Conservation (phyloP, 2,888 invertebrate genomes). For the Meteorus cinctellus region DNA sequence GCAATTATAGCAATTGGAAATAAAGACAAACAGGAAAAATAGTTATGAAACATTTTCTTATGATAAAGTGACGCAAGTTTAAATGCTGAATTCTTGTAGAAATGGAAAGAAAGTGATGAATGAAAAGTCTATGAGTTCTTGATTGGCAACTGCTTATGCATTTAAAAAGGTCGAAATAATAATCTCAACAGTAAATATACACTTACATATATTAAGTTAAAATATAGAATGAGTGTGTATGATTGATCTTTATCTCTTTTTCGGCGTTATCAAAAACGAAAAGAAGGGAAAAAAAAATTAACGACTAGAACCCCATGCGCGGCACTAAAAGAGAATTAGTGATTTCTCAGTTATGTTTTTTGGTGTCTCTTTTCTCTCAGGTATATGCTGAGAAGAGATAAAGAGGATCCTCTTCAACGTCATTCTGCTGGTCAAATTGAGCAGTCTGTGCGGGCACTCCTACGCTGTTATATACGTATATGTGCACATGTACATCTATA, state of each 20-base stretch:
- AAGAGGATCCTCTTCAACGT: slow-evolving; percentile 40
- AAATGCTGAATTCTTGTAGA: too few species aligned
- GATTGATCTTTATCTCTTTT: slow-evolving; percentile 32
- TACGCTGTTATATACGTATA: slow-evolving; percentile 23
- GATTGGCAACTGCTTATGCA: too few species aligned
- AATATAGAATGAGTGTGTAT: background rate
- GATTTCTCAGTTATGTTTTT: slow-evolving; percentile 22
- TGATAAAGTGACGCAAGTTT: too few species aligned
- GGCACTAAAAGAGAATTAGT: slow-evolving; percentile 37
- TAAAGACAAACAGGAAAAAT: too few species aligned
- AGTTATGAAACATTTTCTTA: too few species aligned
- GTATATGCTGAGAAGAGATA: slow-evolving; percentile 37
- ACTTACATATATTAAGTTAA: background rate
- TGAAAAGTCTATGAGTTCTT: too few species aligned
- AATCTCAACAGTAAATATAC: background rate
- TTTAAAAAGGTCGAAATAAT: background rate
- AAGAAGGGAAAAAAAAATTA: slow-evolving; percentile 8
- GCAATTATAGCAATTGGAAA: too few species aligned
- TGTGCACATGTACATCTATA: background rate
- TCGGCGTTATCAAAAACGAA: slow-evolving; percentile 39
- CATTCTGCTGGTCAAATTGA: slow-evolving; percentile 37
- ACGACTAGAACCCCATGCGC: slow-evolving; percentile 19
- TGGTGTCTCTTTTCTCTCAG: slow-evolving; percentile 26
- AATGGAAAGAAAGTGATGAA: too few species aligned
- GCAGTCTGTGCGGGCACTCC: slow-evolving; percentile 25